A percentile compares a stretch with the other conserved stretches of the same genome.
These are phyloP conservation scores for Temnothorax rugatulus DNA, from an alignment of 2,888 invertebrate genomes.

Conservation along the genomic window DNA sequence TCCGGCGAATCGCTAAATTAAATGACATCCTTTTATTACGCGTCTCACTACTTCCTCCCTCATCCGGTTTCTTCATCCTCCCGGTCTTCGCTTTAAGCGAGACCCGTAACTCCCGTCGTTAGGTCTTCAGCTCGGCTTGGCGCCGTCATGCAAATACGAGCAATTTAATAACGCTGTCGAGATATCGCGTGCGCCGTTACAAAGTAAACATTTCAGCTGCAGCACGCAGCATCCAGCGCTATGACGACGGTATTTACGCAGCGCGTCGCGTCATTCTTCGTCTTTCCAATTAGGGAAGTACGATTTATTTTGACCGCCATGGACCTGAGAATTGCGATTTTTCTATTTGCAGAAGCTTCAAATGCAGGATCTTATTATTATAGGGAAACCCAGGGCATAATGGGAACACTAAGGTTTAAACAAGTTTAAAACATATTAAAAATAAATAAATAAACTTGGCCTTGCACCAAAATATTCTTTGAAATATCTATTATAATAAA, in stretches of 20 bases:
- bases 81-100: constrained; percentile 64
- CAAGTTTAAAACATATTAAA: no score
- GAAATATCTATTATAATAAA: no score
- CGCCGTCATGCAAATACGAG: constrained; percentile 58
- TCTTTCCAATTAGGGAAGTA: constrained; percentile 36
- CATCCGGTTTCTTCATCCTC: background rate
- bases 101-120: constrained; percentile 76
- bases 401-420: no score
- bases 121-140: constrained; percentile 54
- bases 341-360: background rate
- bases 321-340: background rate
- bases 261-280: constrained; percentile 42
- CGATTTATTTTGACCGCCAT: constrained; percentile 24
- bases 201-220: constrained; percentile 51
- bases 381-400: background rate
- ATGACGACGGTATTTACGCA: constrained; percentile 47
- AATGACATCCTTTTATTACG: constrained; percentile 56
- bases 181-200: constrained; percentile 54
- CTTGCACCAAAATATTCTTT: no score
- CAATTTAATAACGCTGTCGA: constrained; percentile 54
- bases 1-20: constrained; percentile 57
- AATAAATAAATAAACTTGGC: no score
- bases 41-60: constrained; percentile 13
- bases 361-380: background rate
- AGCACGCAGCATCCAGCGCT: constrained; percentile 8